Evolutionary conservation across 2,888 invertebrate species (phyloP).

Genomic region (Exocentrus adspersus): DNA sequence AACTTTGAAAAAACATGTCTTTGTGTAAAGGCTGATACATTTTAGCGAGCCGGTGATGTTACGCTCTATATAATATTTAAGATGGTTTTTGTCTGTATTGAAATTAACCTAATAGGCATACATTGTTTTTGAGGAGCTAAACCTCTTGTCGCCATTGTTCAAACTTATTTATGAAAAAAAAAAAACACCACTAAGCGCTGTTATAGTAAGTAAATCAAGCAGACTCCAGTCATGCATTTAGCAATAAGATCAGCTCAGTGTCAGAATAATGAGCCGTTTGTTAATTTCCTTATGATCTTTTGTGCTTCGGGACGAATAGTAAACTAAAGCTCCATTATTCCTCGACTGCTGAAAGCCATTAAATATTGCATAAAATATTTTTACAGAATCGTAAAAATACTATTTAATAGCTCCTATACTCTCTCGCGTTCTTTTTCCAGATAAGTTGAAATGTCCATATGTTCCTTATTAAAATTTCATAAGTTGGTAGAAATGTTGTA

Average conservation of each 20-base stretch:
- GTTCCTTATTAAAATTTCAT: background rate
- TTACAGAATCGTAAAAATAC: constrained; percentile 14
- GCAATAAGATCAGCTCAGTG: background rate
- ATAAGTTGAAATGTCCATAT: background rate
- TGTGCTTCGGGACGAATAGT: background rate
- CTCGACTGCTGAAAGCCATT: constrained; percentile 5
- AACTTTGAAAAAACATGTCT: too few relatives aligned
- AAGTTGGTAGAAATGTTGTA: background rate
- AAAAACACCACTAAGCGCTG: background rate
- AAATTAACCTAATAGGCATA: background rate
- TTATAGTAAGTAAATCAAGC: background rate
- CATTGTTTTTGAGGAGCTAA: too few relatives aligned
- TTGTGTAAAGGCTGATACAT: too few relatives aligned
- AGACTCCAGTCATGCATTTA: background rate
- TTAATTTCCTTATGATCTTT: constrained; percentile 7
- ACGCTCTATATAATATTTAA: too few relatives aligned
- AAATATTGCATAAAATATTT: constrained; percentile 19
- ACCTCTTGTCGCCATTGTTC: background rate
- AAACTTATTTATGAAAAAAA: background rate
- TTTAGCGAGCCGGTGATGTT: too few relatives aligned
- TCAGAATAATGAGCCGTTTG: constrained; percentile 7
- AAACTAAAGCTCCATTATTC: constrained; percentile 12
- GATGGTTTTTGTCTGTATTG: background rate
- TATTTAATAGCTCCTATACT: constrained; percentile 2
- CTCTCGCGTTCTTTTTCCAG: background rate